phyloP scores from a whole-genome alignment of 2,797 vertebrate genomes.

The Sarcophilus harrisii region DNA sequence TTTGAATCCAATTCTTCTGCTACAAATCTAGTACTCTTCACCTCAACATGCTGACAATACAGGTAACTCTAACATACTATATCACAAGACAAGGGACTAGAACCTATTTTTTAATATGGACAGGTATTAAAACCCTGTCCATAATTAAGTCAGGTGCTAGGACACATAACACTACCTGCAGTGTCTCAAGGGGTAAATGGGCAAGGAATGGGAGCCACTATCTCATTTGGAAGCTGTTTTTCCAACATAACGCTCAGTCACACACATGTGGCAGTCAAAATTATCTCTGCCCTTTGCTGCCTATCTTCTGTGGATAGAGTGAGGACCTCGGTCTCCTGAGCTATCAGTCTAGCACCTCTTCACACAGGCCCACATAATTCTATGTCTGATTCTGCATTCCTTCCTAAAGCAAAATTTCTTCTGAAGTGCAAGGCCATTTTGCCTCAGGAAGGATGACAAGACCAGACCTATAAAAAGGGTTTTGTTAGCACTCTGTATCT shows the following conservation, averaged over 20 bases:
- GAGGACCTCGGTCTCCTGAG: conserved; percentile 59
- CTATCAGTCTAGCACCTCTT: conserved; percentile 66
- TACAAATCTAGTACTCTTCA: neutral
- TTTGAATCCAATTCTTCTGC: neutral
- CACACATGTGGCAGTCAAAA: conserved; percentile 21
- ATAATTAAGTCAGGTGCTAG: neutral
- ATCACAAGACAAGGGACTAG: neutral
- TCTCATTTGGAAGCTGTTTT: conserved; percentile 49
- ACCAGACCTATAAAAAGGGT: conserved; percentile 6
- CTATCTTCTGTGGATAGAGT: conserved; percentile 71
- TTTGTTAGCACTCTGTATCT: neutral
- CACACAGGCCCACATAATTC: conserved; percentile 32
- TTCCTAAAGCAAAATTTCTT: conserved; percentile 63
- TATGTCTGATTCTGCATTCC: conserved; percentile 63
- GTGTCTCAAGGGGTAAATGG: neutral
- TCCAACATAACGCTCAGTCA: conserved; percentile 43
- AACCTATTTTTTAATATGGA: conserved; percentile 20
- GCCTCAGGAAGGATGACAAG: conserved; percentile 38
- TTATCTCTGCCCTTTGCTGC: conserved; percentile 66
- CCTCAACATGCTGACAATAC: neutral
- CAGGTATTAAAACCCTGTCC: neutral
- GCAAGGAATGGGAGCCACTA: neutral
- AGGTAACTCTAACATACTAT: neutral
- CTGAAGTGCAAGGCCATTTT: conserved; percentile 46
- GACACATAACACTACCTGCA: neutral